Evolutionary conservation across 1,140 invertebrate species (phyloP), one percentile per base, ranked within the genome.

Genomic region (Bicyclus anynana): DNA sequence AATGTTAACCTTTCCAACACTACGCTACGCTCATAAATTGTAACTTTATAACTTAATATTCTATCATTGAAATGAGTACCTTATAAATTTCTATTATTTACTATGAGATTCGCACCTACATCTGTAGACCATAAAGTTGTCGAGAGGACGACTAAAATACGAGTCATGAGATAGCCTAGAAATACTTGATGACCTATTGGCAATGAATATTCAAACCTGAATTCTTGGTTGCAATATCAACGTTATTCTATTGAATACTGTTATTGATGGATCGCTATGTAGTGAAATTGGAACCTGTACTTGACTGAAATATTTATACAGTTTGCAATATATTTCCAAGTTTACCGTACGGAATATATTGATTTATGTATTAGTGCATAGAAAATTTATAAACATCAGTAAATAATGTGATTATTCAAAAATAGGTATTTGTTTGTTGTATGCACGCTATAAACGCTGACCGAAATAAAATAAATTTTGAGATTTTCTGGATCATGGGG

Each of bases 231-330:
- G 59, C 65, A 47, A 67, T 66, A 67, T 68, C 63, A 61, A 72
- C 72, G 67, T 64, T 68, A 72, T 73, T 33, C 29, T 33, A 12
- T n/a, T 33, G 29, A 33, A n/a, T 33, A 33, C 3, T 33, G 12
- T 12, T 33, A 33, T 75, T 63, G 63, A 84, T 81, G 67, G 74
- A 80, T 79, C 62, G 72, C 72, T 33, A 33, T 33, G 29, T 12
- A 33, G 29, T 12, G 29, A 33, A 33, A 33, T 33, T 33, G 29
- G 29, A 33, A 33, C 10, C 10, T 12, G 0, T 7, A 33, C 29
- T 33, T 33, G 7, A n/a, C 29, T 33, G 29, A 10, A 33, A 33
- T 33, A 33, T 33, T 33, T 33, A 7, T 12, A 10, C 12, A 12
- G 10, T 33, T 12, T 33, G n/a, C 29, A n/a, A n/a, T n/a, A n/a